phyloP scores from a whole-genome alignment of 2,113 vertebrate genomes.

The Peromyscus polionotus region DNA sequence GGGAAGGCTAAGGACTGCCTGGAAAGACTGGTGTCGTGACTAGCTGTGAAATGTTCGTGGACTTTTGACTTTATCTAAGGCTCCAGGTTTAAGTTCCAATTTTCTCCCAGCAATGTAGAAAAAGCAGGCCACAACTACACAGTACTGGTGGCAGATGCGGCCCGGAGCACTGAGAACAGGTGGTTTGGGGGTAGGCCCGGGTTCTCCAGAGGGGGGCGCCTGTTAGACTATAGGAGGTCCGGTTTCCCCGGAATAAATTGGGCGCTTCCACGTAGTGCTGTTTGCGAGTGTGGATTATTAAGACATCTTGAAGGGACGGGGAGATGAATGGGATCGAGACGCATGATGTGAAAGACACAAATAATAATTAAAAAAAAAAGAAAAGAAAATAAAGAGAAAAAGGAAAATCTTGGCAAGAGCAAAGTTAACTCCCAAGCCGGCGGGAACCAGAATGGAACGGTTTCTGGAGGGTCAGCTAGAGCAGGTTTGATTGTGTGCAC shows the following conservation, averaged over 20 bases:
- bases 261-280: background rate
- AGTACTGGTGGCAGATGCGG: background rate
- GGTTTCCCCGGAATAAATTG: background rate
- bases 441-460: no score
- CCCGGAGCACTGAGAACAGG: background rate
- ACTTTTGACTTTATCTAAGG: background rate
- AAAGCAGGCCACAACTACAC: background rate
- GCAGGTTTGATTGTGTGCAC: background rate
- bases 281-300: background rate
- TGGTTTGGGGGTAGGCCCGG: background rate
- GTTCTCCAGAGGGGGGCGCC: background rate
- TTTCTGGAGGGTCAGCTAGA: background rate
- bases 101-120: background rate
- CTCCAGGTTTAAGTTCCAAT: background rate
- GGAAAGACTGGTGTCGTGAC: background rate
- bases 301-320: background rate
- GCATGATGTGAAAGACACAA: background rate
- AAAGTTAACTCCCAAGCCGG: background rate
- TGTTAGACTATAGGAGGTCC: background rate
- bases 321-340: background rate
- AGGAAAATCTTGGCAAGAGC: background rate
- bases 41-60: background rate
- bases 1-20: background rate
- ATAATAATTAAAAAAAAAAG: background rate
- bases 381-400: no score